phyloP scores from a whole-genome alignment of 1,140 invertebrate genomes.

The Drosophila orosa region DNA sequence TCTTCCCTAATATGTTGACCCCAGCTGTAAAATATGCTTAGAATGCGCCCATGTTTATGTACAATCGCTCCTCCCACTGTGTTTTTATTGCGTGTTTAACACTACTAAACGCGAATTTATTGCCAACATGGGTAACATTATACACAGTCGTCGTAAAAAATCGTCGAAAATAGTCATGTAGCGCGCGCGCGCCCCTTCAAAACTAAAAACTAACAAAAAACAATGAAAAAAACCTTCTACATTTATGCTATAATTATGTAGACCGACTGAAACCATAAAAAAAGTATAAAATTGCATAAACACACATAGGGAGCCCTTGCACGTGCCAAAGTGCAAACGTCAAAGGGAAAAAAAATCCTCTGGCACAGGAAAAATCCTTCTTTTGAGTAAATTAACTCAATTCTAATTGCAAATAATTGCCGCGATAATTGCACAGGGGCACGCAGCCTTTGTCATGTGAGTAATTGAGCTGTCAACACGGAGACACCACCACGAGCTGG shows the following conservation, averaged over 20 bases:
- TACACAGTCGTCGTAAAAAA: conserved; percentile 78
- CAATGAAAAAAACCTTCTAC: conserved; percentile 34
- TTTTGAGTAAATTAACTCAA: conserved; percentile 66
- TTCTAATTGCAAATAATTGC: conserved; percentile 81
- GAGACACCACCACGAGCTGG: conserved; percentile 20
- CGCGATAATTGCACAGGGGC: conserved; percentile 67
- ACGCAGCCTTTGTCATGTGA: conserved; percentile 63
- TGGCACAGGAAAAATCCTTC: conserved; percentile 53
- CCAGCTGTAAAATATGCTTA: conserved; percentile 17
- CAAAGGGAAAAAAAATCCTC: conserved; percentile 33
- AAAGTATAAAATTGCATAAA: conserved; percentile 68
- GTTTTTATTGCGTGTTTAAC: conserved; percentile 78
- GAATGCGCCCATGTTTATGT: conserved; percentile 16
- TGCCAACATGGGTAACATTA: conserved; percentile 79
- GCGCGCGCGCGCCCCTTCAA: conserved; percentile 33
- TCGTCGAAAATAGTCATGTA: conserved; percentile 71
- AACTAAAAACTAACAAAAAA: conserved; percentile 30
- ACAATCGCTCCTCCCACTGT: conserved; percentile 14
- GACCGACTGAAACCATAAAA: conserved; percentile 66
- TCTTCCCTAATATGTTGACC: neutral
- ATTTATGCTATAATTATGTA: conserved; percentile 64
- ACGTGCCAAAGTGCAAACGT: conserved; percentile 64
- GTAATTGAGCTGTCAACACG: conserved; percentile 75
- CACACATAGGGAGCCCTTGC: conserved; percentile 35
- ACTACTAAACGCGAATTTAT: conserved; percentile 78